Base-by-base conservation (phyloP, 2,113 vertebrate genomes). In the Erpornis zantholeuca region DNA sequence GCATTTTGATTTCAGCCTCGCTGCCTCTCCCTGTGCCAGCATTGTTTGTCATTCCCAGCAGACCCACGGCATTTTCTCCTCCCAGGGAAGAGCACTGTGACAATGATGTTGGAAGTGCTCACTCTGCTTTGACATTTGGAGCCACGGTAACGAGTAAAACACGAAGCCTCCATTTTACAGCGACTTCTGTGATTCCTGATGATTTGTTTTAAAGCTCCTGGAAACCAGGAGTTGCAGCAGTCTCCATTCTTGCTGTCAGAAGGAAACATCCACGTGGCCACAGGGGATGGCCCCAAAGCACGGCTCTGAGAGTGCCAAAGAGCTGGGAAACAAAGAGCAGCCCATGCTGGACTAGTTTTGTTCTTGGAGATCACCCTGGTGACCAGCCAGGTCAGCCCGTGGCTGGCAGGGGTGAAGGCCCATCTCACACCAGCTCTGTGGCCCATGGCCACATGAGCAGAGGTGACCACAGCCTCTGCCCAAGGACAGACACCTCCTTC, bases 271-370 rank as follows among this genome's bases (percentile, higher is more conserved):
- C 36, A 29, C 6, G 4, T 15, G 36, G 54, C 57, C 42, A 11
- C 11, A 25, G 33, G 44, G 31, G 25, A 44, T 0, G 0, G 49
- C 64, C 73, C 52, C 42, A 47, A 88, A 78, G 0, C 27, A 47
- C 0, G 0, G 49, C 69, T 56, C 64, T 16, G 28, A 24, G 36
- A 0, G 0, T 16, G 36, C 53, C n/a, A 49, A 65, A 82, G 59
- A 53, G n/a, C 50, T 79, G 72, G 59, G 45, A 70, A 66, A 79
- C 36, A 45, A 69, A 54, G 28, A 70, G 2, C 17, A 79, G 36
- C 15, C n/a, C 11, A 4, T 7, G 35, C 40, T 44, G 66, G 68
- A 16, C 33, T 12, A 5, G 45, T 53, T 77, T 18, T 53, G 42
- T 33, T 73, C 73, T 31, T 57, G 36, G 54, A 61, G 45, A 49